These are phyloP conservation scores for Chymomyza procnemis DNA, from an alignment of 2,888 invertebrate genomes.

Conservation along the genomic window DNA sequence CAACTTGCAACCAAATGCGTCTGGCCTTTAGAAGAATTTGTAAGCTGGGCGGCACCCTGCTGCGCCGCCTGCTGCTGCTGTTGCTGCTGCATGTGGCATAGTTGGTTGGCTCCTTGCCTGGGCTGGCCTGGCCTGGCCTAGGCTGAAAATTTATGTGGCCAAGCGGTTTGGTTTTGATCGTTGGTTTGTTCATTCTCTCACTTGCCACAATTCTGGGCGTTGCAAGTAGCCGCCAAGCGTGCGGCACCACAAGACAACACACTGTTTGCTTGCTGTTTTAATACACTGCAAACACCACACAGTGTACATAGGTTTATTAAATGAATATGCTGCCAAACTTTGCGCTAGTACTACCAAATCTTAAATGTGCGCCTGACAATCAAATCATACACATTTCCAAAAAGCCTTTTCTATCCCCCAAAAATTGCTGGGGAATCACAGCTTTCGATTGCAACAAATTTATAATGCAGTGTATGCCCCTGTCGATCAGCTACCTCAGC, in stretches of 20 bases:
- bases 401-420: too few species aligned
- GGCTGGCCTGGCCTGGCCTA: slow-evolving; percentile 44
- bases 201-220: slow-evolving; percentile 46
- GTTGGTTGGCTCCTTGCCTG: slow-evolving; percentile 2
- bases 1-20: background rate
- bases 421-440: too few species aligned
- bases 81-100: background rate
- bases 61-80: slow-evolving; percentile 9
- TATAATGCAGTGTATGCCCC: background rate
- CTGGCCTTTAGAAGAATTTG: background rate
- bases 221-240: slow-evolving; percentile 37
- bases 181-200: slow-evolving; percentile 9
- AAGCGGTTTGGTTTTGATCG: slow-evolving; percentile 40
- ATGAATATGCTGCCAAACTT: too few species aligned
- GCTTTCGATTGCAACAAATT: too few species aligned
- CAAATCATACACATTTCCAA: too few species aligned
- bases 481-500: background rate
- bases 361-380: too few species aligned
- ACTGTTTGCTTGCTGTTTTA: too few species aligned
- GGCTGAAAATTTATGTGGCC: slow-evolving; percentile 67
- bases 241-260: slow-evolving; percentile 1
- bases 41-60: slow-evolving; percentile 34
- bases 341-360: too few species aligned
- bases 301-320: too few species aligned
- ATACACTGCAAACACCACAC: too few species aligned